Conservation (phyloP, 2,113 vertebrate genomes). For the Oxygymnocypris stewartii region DNA sequence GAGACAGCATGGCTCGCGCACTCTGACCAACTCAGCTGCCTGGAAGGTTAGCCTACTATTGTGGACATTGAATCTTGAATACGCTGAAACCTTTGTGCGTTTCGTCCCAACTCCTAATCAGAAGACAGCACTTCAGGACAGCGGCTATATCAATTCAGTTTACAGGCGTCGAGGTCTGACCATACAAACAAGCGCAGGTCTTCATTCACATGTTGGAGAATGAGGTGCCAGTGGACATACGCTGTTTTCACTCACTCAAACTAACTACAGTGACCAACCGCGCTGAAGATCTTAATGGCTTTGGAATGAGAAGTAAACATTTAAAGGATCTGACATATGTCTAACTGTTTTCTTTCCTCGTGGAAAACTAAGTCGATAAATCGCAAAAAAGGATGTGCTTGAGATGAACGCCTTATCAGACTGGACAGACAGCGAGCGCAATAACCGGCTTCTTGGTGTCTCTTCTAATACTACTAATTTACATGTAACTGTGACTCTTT, state of each 20-base stretch:
- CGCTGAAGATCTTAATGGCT: neutral
- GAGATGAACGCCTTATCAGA: slow-evolving; percentile 12
- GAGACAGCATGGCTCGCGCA: slow-evolving; percentile 63
- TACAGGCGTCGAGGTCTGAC: neutral
- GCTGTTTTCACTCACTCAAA: neutral
- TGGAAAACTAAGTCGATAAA: neutral
- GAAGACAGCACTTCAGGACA: slow-evolving; percentile 27
- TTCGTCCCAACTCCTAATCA: neutral
- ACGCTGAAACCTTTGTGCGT: neutral
- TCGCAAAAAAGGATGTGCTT: slow-evolving; percentile 48
- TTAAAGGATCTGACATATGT: slow-evolving; percentile 13
- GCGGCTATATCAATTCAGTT: neutral
- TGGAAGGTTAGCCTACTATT: slow-evolving; percentile 29
- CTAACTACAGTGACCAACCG: slow-evolving; percentile 18
- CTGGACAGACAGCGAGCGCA: slow-evolving; percentile 39
- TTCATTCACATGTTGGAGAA: slow-evolving; percentile 33
- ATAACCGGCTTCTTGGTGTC: neutral
- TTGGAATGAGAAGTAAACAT: slow-evolving; percentile 17
- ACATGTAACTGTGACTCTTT: neutral
- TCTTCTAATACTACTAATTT: neutral
- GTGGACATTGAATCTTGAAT: slow-evolving; percentile 6
- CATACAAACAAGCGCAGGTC: neutral
- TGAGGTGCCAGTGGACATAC: slow-evolving; percentile 9
- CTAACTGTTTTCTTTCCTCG: neutral
- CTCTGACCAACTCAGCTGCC: slow-evolving; percentile 62